A percentile compares a stretch with the other conserved stretches of the same genome.
phyloP scores from a whole-genome alignment of 1,140 invertebrate genomes.

The Cecropterus lyciades region DNA sequence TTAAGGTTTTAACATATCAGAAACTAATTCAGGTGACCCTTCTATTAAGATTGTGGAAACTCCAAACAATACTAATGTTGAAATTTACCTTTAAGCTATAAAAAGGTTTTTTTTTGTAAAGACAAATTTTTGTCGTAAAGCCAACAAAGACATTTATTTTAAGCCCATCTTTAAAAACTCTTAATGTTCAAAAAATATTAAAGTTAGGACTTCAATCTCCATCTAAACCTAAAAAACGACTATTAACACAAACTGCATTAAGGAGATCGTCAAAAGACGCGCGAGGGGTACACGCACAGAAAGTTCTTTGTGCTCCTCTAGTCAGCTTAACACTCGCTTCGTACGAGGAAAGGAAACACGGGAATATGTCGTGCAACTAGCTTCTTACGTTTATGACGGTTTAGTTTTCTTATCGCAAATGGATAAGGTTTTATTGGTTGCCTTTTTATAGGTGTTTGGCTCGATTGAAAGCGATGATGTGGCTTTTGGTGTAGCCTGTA shows the following conservation, averaged over 20 bases:
- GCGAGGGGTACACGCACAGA: not conserved
- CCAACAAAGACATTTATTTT: too few relatives aligned
- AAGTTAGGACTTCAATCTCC: too few relatives aligned
- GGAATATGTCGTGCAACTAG: not conserved
- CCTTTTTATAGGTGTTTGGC: not conserved
- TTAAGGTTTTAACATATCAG: not conserved
- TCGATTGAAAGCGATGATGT: too few relatives aligned
- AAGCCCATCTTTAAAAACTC: too few relatives aligned
- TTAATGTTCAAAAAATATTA: too few relatives aligned
- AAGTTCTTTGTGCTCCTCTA: constrained; percentile 3
- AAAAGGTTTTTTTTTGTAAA: too few relatives aligned
- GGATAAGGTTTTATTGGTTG: not conserved
- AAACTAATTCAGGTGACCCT: not conserved
- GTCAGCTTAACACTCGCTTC: not conserved
- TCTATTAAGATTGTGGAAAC: not conserved
- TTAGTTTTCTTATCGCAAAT: not conserved
- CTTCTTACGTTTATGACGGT: not conserved
- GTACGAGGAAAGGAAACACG: not conserved
- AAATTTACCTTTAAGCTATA: too few relatives aligned
- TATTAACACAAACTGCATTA: constrained; percentile 9
- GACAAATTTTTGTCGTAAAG: too few relatives aligned
- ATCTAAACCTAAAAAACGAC: not conserved
- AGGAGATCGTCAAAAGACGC: constrained; percentile 8
- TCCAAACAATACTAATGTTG: not conserved
- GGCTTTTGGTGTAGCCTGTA: too few relatives aligned